These are phyloP conservation scores for Neoniphon sammara DNA, from an alignment of 2,797 vertebrate genomes.

Conservation along the genomic window DNA sequence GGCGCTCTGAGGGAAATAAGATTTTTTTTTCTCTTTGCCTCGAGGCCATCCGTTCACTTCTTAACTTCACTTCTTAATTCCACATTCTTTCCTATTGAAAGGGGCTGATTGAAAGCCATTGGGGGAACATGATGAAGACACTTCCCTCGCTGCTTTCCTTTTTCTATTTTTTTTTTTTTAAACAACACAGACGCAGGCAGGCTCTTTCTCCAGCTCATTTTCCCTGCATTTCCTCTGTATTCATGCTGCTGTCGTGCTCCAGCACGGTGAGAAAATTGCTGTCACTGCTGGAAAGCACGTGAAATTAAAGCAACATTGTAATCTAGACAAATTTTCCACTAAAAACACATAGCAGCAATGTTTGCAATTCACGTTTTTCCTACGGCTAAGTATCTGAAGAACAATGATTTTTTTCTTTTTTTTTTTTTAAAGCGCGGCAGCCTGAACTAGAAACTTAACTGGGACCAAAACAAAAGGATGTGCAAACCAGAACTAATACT, in stretches of 20 bases:
- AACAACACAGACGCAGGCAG: not conserved
- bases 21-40: conserved; percentile 27
- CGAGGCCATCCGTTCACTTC: conserved; percentile 41
- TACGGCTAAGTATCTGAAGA: not conserved
- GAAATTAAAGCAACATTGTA: not conserved
- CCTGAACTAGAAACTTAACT: not conserved
- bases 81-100: conserved; percentile 58
- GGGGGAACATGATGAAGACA: conserved; percentile 19
- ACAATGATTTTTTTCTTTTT: not conserved
- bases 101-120: conserved; percentile 40
- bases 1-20: conserved; percentile 42
- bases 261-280: not conserved
- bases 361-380: not conserved
- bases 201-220: not conserved
- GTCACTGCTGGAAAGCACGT: not conserved
- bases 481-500: not conserved
- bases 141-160: not conserved
- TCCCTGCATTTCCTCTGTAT: conserved; percentile 3
- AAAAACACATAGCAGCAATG: not conserved
- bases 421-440: not conserved
- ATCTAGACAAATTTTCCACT: not conserved
- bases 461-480: not conserved
- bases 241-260: not conserved
- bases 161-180: too few species aligned
- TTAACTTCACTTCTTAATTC: conserved; percentile 37